Evolutionary conservation across 2,797 vertebrate genomes (phyloP).

Genomic region (Microchirus variegatus): DNA sequence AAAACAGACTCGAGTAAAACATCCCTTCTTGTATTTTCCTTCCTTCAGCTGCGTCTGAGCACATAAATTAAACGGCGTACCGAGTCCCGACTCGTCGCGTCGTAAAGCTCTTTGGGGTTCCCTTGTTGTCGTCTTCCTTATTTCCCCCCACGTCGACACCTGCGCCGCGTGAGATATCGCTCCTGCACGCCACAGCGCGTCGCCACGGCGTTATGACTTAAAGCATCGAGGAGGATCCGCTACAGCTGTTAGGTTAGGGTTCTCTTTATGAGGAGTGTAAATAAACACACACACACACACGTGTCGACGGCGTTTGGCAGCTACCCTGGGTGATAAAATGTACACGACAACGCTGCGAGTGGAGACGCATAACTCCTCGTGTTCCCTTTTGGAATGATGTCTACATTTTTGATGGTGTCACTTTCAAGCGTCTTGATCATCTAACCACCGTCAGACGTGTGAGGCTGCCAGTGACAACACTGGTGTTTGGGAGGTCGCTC

Average conservation of each 20-base stretch:
- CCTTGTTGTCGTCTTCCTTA: not conserved
- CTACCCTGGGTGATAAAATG: constrained; percentile 11
- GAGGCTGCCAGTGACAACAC: too few relatives aligned
- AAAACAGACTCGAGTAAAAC: too few relatives aligned
- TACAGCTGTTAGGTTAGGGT: constrained; percentile 32
- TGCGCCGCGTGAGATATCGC: constrained; percentile 14
- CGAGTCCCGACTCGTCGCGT: too few relatives aligned
- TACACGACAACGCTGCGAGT: constrained; percentile 1
- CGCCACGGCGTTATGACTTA: constrained; percentile 19
- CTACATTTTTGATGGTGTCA: constrained; percentile 14
- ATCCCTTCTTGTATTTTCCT: too few relatives aligned
- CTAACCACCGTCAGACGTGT: constrained; percentile 9
- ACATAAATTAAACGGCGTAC: too few relatives aligned
- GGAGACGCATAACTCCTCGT: constrained; percentile 11
- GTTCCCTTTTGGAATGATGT: constrained; percentile 24
- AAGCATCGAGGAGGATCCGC: constrained; percentile 5
- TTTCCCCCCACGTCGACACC: not conserved
- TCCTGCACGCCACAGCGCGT: constrained; percentile 27
- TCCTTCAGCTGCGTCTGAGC: too few relatives aligned
- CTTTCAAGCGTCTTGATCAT: constrained; percentile 25
- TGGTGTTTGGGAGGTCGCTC: too few relatives aligned
- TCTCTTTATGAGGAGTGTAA: constrained; percentile 31
- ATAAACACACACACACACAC: constrained; percentile 18
- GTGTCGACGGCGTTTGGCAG: too few relatives aligned
- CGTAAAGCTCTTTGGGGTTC: too few relatives aligned